Evolutionary conservation across 1,140 invertebrate species (phyloP), one percentile per base, ranked within the genome.

Genomic region (Meloidogyne floridensis): DNA sequence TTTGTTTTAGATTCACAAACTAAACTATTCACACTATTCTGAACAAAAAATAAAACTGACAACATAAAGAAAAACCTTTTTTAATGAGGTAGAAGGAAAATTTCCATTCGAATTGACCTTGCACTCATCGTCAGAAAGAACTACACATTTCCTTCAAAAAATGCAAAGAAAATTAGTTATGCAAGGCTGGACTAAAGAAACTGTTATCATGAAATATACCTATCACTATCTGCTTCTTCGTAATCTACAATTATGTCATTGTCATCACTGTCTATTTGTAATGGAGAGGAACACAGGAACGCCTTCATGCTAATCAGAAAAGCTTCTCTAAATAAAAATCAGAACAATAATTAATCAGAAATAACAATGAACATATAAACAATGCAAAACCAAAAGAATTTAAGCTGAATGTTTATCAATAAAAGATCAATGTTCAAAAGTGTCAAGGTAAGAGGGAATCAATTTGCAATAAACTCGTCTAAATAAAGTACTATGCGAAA

Each of bases 401-500:
- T n/a, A 3, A 5, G 15, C 15, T 65, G n/a, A 65, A 65, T n/a
- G n/a, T 65, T 65, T 65, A 65, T 65, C 56, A n/a, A n/a, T 65
- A 65, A 65, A 65, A 65, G 56, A 65, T 65, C 56, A 65, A 5
- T n/a, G 47, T 73, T 18, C 6, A 73, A 20, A 72, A 18, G 15
- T 47, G 43, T 47, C 43, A 47, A 47, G 43, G 6, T 47, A 73
- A 73, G 0, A 73, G 11, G 47, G 47, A 18, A 73, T 73, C n/a
- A 73, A n/a, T 47, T 51, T 15, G 15, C 3, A 47, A 73, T 73
- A 73, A 73, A 73, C 47, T 73, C 15, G 32, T 47, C 13, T 32
- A 32, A 73, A 73, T n/a, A n/a, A n/a, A n/a, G n/a, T n/a, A n/a
- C n/a, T 73, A 73, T 73, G 11, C 70, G 8, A n/a, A 79, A 43